Base-by-base conservation (phyloP, 1,140 invertebrate species). In the Chironomus striatipennis region DNA sequence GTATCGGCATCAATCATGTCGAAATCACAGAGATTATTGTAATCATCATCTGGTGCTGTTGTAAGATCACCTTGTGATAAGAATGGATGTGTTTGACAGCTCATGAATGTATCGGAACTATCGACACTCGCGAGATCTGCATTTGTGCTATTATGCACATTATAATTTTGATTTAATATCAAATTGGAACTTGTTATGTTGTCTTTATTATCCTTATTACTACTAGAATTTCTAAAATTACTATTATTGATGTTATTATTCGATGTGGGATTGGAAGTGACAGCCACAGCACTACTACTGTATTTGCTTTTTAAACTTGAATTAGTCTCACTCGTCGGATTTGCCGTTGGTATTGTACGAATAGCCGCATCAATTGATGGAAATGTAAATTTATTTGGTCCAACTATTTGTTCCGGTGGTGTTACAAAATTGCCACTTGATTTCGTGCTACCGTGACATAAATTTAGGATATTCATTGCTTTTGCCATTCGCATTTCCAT, bases 1-100 rank as follows among this genome's bases (percentile, higher is more conserved):
- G 96, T 96, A 81, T 91, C 92, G 79, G 81, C 80, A 76, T 88
- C 89, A 57, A 83, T 77, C 64, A 82, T 80, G 76, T 82, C 81
- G 77, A 82, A 65, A 3, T 80, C 81, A 75, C 83, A 82, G 65
- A 70, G 17, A 70, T 70, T 70, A 24, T 80, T 77, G 75, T 81
- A 81, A 77, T 85, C 85, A 74, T 84, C 85, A 81, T 85, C 87
- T 79, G 84, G 84, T 80, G 92, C 90, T 77, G 90, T 87, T 73
- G 90, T 90, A 78, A 93, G 86, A 84, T 93, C 91, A 78, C 89
- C 91, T 84, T 91, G 86, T 78, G 93, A 95, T 82, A 91, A 89
- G 84, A 93, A 96, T 78, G 94, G 94, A 85, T 97, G 94, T 77
- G 95, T 97, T 85, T 94, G 91, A 86, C 95, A 98, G 84, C 93